Base-by-base conservation (phyloP, 2,888 invertebrate species). In the Conistra vaccinii region DNA sequence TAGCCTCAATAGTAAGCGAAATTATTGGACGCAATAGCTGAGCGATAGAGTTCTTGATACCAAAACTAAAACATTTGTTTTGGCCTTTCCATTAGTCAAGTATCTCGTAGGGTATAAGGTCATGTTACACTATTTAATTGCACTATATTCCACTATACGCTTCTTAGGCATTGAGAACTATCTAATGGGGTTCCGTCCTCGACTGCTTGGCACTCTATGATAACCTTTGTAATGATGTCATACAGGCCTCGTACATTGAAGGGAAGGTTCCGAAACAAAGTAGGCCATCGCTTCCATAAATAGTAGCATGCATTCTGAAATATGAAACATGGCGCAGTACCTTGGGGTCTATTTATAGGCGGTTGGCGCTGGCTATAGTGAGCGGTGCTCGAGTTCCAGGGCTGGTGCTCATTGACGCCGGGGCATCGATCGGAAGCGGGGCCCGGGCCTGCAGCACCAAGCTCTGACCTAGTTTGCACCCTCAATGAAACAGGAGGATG, bases 381-480 rank as follows among this genome's bases (percentile, higher is more conserved):
- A 86, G 73, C 69, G 87, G 89, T 80, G 87, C 84, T 89, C 88
- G 90, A 89, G 85, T 78, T 82, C 85, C 88, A 83, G 89, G 89
- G 89, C 85, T 88, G 89, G 87, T 90, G 76, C 92, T 91, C 94
- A 95, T 95, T 95, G 95, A 95, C 92, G 95, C 92, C 90, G 91
- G 88, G 78, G 80, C 89, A 95, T 95, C 93, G 95, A 96, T 95
- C 94, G 87, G 88, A 87, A 89, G 87, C 89, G 90, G 90, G 84
- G 89, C 90, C 91, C 91, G 91, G 91, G 78, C 88, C 90, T 93
- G 93, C 92, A 92, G 89, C 91, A 86, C 75, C 90, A 87, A 91
- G 92, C 90, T 89, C 80, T 95, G 95, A 95, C 95, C 96, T 90
- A 95, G 90, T 95, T 96, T 89, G 87, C 89, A 89, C 91, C 91